These are phyloP conservation scores for Glossophaga mutica DNA, from an alignment of 2,797 vertebrate species.

Conservation along the genomic window DNA sequence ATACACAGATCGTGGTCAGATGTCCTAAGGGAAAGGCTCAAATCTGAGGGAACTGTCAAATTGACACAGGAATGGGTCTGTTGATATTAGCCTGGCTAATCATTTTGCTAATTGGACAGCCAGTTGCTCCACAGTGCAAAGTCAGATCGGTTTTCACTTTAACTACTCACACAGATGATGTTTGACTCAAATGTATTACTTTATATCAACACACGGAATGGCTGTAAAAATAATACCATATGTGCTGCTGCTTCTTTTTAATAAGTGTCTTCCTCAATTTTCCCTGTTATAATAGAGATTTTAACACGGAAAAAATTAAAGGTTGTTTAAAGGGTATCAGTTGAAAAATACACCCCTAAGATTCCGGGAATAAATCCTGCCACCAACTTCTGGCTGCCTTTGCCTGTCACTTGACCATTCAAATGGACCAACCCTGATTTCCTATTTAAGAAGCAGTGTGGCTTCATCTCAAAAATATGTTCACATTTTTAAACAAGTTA, in stretches of 20 bases:
- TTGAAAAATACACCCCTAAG: slow-evolving; percentile 75
- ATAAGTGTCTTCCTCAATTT: slow-evolving; percentile 89
- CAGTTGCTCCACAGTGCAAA: slow-evolving; percentile 76
- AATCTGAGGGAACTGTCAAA: slow-evolving; percentile 80
- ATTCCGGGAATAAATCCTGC: slow-evolving; percentile 63
- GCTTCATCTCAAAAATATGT: not conserved
- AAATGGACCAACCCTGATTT: not conserved
- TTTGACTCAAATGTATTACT: slow-evolving; percentile 88
- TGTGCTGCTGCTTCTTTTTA: slow-evolving; percentile 84
- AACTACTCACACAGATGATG: slow-evolving; percentile 85
- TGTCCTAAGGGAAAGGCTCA: slow-evolving; percentile 68
- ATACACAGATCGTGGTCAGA: not conserved
- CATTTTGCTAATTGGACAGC: slow-evolving; percentile 84
- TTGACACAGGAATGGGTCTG: slow-evolving; percentile 77
- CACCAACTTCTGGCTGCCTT: not conserved
- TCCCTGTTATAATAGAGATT: slow-evolving; percentile 81
- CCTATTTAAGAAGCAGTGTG: not conserved
- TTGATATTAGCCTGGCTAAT: slow-evolving; percentile 86
- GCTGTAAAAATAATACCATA: slow-evolving; percentile 86
- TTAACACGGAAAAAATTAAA: slow-evolving; percentile 78
- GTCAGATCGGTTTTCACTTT: slow-evolving; percentile 83
- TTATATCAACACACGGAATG: slow-evolving; percentile 86
- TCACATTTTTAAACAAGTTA: not conserved
- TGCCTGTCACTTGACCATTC: slow-evolving; percentile 23
- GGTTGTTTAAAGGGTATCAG: slow-evolving; percentile 82